Conservation (phyloP, 2,797 vertebrate genomes). For the Mormyrus proboscirostris region DNA sequence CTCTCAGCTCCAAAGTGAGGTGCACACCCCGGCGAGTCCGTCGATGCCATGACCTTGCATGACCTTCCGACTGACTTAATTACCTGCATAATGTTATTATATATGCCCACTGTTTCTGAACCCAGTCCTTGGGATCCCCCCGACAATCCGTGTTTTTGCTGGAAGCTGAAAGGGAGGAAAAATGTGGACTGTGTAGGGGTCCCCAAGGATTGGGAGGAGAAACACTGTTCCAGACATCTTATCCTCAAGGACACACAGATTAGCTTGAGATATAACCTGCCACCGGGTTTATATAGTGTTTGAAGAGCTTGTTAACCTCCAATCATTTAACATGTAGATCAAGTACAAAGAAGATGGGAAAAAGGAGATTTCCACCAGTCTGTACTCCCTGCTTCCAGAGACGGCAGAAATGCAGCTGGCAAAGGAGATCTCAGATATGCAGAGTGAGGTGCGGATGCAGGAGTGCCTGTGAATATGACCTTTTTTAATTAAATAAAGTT, state of each 20-base stretch:
- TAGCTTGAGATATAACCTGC: not conserved
- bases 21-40: constrained; percentile 34
- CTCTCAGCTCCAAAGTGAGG: constrained; percentile 77
- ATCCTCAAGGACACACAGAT: not conserved
- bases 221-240: not conserved
- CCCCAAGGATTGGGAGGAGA: not conserved
- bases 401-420: constrained; percentile 54
- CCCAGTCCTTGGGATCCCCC: not conserved
- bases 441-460: constrained; percentile 64
- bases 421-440: constrained; percentile 50
- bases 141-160: not conserved
- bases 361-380: constrained; percentile 35
- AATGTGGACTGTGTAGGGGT: not conserved
- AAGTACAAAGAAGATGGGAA: constrained; percentile 69
- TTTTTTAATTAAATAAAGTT: not conserved
- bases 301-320: not conserved
- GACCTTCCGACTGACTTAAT: not conserved
- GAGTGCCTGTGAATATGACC: not conserved
- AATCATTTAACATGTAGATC: constrained; percentile 50
- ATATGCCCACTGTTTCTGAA: not conserved
- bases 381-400: constrained; percentile 55
- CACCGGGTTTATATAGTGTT: not conserved
- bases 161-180: not conserved
- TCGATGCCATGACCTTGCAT: not conserved
- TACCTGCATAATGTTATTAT: not conserved